Evolutionary conservation across 2,888 invertebrate genomes (phyloP).

Genomic region (Microctonus aethiopoides): DNA sequence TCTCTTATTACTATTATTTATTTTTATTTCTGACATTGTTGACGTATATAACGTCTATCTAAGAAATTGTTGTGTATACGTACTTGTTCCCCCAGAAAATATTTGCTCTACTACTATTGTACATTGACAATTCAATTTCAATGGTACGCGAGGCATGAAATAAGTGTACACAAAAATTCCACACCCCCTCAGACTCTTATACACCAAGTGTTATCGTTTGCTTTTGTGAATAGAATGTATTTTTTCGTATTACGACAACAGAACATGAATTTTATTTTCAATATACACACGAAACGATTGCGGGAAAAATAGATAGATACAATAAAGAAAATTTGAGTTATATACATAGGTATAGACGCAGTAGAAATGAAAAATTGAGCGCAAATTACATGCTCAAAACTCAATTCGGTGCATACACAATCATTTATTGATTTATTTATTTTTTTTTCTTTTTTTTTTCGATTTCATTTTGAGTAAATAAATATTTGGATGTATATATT

Average conservation of each 20-base stretch:
- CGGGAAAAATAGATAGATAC: constrained; percentile 31
- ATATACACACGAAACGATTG: constrained; percentile 1
- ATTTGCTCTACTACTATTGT: constrained; percentile 26
- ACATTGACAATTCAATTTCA: constrained; percentile 42
- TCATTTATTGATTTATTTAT: constrained; percentile 17
- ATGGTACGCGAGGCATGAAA: constrained; percentile 58
- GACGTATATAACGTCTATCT: no score
- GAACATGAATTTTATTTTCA: constrained; percentile 29
- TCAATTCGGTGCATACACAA: constrained; percentile 39
- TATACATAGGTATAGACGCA: constrained; percentile 16
- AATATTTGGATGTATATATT: background rate
- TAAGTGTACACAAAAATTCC: constrained; percentile 60
- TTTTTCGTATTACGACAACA: constrained; percentile 28
- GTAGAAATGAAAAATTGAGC: constrained; percentile 24
- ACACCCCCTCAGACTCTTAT: constrained; percentile 20
- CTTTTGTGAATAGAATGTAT: constrained; percentile 19
- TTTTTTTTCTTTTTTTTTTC: no score
- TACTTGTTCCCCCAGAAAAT: constrained; percentile 9
- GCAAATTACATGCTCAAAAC: constrained; percentile 40
- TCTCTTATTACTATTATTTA: background rate
- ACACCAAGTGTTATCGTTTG: constrained; percentile 11
- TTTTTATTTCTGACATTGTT: background rate
- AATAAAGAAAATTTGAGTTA: constrained; percentile 21
- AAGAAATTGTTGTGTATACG: background rate
- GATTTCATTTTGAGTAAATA: background rate